phyloP scores from a whole-genome alignment of 1,140 invertebrate genomes.

The Caerostris extrusa region DNA sequence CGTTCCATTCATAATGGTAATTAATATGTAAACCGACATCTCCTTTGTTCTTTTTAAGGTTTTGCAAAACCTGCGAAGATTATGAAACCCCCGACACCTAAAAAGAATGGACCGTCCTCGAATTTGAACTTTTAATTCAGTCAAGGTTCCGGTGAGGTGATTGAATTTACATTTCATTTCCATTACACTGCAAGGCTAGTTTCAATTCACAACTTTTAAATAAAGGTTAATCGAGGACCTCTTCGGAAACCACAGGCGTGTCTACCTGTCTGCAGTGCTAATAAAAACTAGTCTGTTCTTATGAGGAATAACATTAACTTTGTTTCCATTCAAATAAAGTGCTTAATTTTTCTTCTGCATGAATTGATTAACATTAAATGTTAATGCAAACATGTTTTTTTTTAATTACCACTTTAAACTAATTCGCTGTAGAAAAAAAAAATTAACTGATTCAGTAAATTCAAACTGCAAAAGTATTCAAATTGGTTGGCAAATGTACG shows the following conservation, averaged over 20 bases:
- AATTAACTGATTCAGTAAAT: too few species aligned
- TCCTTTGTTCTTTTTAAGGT: not conserved
- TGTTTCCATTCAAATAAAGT: not conserved
- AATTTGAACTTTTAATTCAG: slow-evolving; percentile 2
- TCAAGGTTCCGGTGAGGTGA: not conserved
- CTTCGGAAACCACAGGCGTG: not conserved
- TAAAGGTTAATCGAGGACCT: not conserved
- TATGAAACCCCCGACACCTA: not conserved
- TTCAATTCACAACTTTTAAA: not conserved
- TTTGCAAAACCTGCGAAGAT: not conserved
- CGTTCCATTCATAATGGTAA: too few species aligned
- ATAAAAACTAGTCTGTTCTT: not conserved
- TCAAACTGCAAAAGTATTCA: too few species aligned
- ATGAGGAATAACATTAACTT: not conserved
- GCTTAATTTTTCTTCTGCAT: too few species aligned
- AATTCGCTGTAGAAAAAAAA: too few species aligned
- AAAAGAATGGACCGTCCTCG: not conserved
- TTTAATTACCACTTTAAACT: too few species aligned
- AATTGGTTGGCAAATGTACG: too few species aligned
- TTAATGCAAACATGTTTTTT: too few species aligned
- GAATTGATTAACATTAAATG: too few species aligned
- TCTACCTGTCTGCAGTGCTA: not conserved
- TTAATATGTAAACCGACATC: not conserved
- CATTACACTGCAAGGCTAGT: not conserved
- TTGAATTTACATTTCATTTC: slow-evolving; percentile 2